These are phyloP conservation scores for Megaleporinus macrocephalus DNA, from an alignment of 2,113 vertebrate species.

Conservation along the genomic window DNA sequence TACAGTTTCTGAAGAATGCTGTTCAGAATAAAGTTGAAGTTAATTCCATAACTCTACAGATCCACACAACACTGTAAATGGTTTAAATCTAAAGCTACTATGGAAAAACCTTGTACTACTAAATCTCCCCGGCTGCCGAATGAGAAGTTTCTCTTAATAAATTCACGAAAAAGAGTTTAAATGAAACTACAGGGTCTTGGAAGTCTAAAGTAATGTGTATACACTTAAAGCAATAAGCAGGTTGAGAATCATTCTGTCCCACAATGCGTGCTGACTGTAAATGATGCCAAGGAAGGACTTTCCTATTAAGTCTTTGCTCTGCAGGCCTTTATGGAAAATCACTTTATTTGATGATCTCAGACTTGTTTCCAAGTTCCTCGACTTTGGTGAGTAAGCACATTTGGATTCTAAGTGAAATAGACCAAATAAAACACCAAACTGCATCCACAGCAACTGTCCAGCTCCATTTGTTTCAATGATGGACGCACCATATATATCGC, in stretches of 20 bases:
- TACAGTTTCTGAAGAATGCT: too few relatives aligned
- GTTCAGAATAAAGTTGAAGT: background rate
- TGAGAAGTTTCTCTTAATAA: background rate
- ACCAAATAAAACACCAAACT: conserved; percentile 45
- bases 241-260: background rate
- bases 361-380: conserved; percentile 33
- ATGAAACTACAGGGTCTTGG: background rate
- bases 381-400: conserved; percentile 30
- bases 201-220: background rate
- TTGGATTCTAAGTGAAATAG: conserved; percentile 46
- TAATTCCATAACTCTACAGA: background rate
- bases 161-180: background rate
- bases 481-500: conserved; percentile 33
- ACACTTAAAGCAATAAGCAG: background rate
- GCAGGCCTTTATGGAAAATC: conserved; percentile 28
- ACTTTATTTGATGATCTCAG: conserved; percentile 29
- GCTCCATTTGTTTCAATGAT: conserved; percentile 47
- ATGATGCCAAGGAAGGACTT: background rate
- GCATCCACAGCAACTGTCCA: conserved; percentile 34
- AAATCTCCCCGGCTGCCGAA: too few relatives aligned
- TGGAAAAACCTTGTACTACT: background rate
- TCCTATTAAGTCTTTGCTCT: conserved; percentile 9
- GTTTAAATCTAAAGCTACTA: background rate
- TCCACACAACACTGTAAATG: too few relatives aligned
- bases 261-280: background rate